These are phyloP conservation scores for Panulirus ornatus DNA, from an alignment of 1,140 invertebrate genomes.

Conservation along the genomic window DNA sequence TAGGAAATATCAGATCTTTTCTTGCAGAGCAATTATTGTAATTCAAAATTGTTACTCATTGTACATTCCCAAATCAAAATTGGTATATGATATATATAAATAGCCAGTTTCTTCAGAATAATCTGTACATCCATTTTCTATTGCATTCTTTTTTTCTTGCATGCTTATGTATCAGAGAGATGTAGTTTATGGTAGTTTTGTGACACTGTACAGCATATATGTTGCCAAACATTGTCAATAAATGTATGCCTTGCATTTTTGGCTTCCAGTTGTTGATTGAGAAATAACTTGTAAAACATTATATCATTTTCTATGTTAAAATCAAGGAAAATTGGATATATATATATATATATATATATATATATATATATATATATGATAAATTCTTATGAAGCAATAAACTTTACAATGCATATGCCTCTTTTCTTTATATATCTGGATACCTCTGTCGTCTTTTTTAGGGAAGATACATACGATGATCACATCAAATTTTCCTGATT, in stretches of 20 bases:
- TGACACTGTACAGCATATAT: conserved; percentile 1
- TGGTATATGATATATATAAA: neutral
- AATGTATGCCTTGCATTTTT: conserved; percentile 38
- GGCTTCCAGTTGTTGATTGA: conserved; percentile 49
- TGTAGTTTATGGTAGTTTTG: neutral
- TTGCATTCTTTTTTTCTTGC: conserved; percentile 5
- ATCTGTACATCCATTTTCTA: neutral
- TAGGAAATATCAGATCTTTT: neutral
- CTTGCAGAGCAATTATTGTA: neutral
- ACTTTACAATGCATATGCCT: no score
- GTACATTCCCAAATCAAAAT: neutral
- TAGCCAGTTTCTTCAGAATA: neutral
- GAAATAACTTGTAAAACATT: conserved; percentile 5
- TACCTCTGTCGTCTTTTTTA: no score
- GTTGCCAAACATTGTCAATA: conserved; percentile 38
- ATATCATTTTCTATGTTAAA: conserved; percentile 24
- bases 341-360: no score
- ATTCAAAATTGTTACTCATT: neutral
- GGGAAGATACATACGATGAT: no score
- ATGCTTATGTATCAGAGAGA: neutral
- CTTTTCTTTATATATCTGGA: no score
- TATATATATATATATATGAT: no score
- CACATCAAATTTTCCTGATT: no score
- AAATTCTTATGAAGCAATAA: no score
- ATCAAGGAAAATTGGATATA: neutral